These are phyloP conservation scores for Hippoglossus hippoglossus DNA, from an alignment of 2,797 vertebrate genomes.

Conservation along the genomic window DNA sequence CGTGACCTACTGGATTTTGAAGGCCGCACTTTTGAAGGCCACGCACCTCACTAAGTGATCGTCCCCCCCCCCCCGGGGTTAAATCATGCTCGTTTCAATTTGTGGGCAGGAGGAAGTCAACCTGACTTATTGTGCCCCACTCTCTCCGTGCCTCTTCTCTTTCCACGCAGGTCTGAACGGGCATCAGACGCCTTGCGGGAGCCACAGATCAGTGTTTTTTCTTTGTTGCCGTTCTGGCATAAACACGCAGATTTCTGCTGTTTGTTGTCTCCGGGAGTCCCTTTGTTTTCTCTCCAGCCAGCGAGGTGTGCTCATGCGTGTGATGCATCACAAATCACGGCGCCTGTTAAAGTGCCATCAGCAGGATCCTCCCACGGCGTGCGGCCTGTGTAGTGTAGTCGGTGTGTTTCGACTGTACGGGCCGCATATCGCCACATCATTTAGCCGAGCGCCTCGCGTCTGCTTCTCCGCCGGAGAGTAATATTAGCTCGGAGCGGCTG, in stretches of 20 bases:
- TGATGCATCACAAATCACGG: slow-evolving; percentile 61
- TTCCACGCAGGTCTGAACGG: slow-evolving; percentile 29
- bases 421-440: neutral
- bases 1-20: no score
- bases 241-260: slow-evolving; percentile 47
- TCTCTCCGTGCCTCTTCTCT: neutral
- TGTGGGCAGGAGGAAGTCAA: neutral
- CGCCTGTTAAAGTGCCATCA: slow-evolving; percentile 57
- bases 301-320: slow-evolving; percentile 63
- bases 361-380: slow-evolving; percentile 43
- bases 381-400: neutral
- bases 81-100: slow-evolving; percentile 6
- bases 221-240: slow-evolving; percentile 38
- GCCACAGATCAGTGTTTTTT: slow-evolving; percentile 42
- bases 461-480: slow-evolving; percentile 54
- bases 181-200: slow-evolving; percentile 45
- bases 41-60: no score
- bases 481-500: slow-evolving; percentile 54
- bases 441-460: slow-evolving; percentile 15
- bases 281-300: slow-evolving; percentile 59
- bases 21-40: no score
- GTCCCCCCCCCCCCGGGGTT: neutral
- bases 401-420: slow-evolving; percentile 37
- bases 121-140: neutral
- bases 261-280: slow-evolving; percentile 45